Conservation (phyloP, 1,140 invertebrate species). For the Gyrodactylus salaris region DNA sequence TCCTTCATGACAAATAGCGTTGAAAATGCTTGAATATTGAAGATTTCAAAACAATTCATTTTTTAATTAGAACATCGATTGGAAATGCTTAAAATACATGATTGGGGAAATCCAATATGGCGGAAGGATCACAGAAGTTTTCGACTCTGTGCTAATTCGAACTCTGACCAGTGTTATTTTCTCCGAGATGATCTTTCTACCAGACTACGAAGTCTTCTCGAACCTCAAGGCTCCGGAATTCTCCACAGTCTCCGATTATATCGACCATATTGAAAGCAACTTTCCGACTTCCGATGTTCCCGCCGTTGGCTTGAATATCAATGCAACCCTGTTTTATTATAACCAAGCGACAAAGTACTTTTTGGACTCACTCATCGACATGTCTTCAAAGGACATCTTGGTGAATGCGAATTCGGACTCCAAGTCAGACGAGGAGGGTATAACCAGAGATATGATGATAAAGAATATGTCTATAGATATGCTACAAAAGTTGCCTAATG, state of each 20-base stretch:
- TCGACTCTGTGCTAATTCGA: slow-evolving; percentile 53
- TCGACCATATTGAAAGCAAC: slow-evolving; percentile 10
- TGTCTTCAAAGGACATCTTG: neutral
- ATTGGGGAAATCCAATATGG: slow-evolving; percentile 84
- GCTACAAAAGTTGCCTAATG: neutral
- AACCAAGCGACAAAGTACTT: neutral
- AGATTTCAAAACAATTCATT: slow-evolving; percentile 39
- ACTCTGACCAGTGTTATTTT: slow-evolving; percentile 31
- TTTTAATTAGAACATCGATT: slow-evolving; percentile 16
- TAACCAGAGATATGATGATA: neutral
- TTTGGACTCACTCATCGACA: neutral
- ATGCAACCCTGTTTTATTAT: neutral
- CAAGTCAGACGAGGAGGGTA: neutral
- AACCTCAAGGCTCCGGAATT: slow-evolving; percentile 15
- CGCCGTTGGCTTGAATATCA: neutral
- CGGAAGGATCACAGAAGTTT: slow-evolving; percentile 71
- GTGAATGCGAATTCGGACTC: neutral
- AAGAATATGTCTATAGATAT: neutral
- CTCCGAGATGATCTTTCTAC: slow-evolving; percentile 17
- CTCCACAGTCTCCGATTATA: slow-evolving; percentile 15
- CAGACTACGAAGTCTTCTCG: slow-evolving; percentile 43
- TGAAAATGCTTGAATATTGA: slow-evolving; percentile 82
- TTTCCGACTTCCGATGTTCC: neutral
- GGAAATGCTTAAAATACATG: slow-evolving; percentile 20
- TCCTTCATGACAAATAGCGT: no score